Percentiles rank a stretch among this genome's conserved stretches.
phyloP scores from a whole-genome alignment of 2,888 invertebrate species.

The Hyppa rectilinea region DNA sequence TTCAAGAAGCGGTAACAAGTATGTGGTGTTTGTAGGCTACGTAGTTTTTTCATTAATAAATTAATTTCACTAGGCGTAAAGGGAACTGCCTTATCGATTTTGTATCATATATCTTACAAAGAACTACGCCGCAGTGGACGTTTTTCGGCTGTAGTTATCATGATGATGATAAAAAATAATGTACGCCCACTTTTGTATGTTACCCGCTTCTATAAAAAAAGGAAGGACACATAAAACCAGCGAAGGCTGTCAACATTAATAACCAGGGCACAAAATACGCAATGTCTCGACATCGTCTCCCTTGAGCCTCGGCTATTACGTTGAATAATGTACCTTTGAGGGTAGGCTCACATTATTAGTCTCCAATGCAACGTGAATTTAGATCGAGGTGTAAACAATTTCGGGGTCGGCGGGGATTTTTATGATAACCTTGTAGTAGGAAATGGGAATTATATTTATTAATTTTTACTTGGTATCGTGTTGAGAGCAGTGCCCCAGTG shows the following conservation, averaged over 20 bases:
- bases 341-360: slow-evolving; percentile 48
- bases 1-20: neutral
- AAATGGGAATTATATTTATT: slow-evolving; percentile 7
- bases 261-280: slow-evolving; percentile 41
- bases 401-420: slow-evolving; percentile 12
- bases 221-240: neutral
- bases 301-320: slow-evolving; percentile 40
- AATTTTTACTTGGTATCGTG: neutral
- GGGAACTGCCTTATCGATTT: neutral
- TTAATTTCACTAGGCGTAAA: no score
- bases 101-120: neutral
- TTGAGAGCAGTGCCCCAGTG: no score
- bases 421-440: slow-evolving; percentile 5
- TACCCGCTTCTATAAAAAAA: neutral
- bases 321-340: slow-evolving; percentile 45
- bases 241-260: slow-evolving; percentile 19
- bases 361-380: slow-evolving; percentile 58
- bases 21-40: neutral
- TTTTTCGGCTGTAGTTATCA: neutral
- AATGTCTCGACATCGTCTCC: slow-evolving; percentile 29
- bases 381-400: slow-evolving; percentile 53
- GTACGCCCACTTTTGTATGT: neutral
- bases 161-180: neutral
- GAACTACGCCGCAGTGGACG: neutral
- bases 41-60: neutral